Base-by-base conservation (phyloP, 2,888 invertebrate genomes). In the Globia sparganii region DNA sequence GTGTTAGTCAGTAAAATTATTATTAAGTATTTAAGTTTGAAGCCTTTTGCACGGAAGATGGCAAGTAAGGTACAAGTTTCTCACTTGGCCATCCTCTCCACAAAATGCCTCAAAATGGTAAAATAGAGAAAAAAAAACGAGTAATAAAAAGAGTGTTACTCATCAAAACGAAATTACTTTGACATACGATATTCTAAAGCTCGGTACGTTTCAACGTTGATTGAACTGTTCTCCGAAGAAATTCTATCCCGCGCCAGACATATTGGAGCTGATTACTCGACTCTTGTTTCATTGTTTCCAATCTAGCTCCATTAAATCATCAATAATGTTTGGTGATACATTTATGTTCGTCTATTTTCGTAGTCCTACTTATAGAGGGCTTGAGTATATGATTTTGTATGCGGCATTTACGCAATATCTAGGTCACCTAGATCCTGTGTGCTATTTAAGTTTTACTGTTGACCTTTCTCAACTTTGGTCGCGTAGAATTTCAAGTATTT, bases 281-380 rank as follows among this genome's bases (percentile, higher is more conserved):
- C 82, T 90, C 87, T 85, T 77, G 85, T 88, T 90, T 90, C 89
- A 92, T 92, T 91, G 90, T 87, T 86, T 87, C 85, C 90, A 92
- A 92, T 92, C 91, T 88, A 91, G 87, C 85, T 78, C 84, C 87
- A 92, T 92, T 91, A 90, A 91, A 87, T 85, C 83, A 90, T 87
- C 90, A 90, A 90, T 89, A 89, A 89, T 86, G 87, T 87, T 83
- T 78, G 72, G 59, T 81, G 83, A 85, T 89, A 88, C 85, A 86
- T 86, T 86, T 78, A 69, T 81, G 80, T 83, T 79, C 64, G 40
- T 43, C 25, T 81, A 78, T 86, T 80, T 84, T 84, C 25, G 59
- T 78, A 56, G 46, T 53, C 21, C 61, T 69, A 71, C 62, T 77
- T 56, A 15, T 28, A 72, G 9, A 77, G 61, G 68, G 75, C 69